These are phyloP conservation scores for Malurus cyaneus DNA, from an alignment of 2,113 vertebrate species.

Conservation along the genomic window DNA sequence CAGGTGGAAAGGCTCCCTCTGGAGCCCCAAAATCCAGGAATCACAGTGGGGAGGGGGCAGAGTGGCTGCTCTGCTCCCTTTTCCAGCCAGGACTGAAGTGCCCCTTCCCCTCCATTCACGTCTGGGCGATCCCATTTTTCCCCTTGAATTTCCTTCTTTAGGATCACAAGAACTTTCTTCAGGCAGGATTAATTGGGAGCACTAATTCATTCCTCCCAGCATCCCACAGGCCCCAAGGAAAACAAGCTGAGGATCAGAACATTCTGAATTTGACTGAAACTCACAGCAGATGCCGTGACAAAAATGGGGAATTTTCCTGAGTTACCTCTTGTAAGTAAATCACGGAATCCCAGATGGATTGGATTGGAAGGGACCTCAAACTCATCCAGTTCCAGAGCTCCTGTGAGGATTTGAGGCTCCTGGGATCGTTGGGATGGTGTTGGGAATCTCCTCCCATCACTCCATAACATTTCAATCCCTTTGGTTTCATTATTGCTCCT, in stretches of 20 bases:
- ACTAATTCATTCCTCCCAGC: background rate
- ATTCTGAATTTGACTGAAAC: background rate
- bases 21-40: background rate
- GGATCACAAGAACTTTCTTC: background rate
- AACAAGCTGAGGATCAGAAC: accelerated
- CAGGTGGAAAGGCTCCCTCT: too few relatives aligned
- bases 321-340: background rate
- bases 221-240: background rate
- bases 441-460: background rate
- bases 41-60: accelerated
- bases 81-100: background rate
- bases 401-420: background rate
- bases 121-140: background rate
- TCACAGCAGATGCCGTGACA: accelerated
- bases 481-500: background rate
- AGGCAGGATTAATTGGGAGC: background rate
- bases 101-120: accelerated
- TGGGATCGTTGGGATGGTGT: background rate
- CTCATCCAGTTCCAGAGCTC: background rate
- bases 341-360: background rate
- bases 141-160: background rate
- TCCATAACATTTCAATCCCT: accelerated
- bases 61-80: background rate
- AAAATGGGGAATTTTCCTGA: background rate
- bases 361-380: background rate